Evolutionary conservation across 2,113 vertebrate genomes (phyloP), one percentile per base, ranked within the genome.

Genomic region (Pitta sordida): DNA sequence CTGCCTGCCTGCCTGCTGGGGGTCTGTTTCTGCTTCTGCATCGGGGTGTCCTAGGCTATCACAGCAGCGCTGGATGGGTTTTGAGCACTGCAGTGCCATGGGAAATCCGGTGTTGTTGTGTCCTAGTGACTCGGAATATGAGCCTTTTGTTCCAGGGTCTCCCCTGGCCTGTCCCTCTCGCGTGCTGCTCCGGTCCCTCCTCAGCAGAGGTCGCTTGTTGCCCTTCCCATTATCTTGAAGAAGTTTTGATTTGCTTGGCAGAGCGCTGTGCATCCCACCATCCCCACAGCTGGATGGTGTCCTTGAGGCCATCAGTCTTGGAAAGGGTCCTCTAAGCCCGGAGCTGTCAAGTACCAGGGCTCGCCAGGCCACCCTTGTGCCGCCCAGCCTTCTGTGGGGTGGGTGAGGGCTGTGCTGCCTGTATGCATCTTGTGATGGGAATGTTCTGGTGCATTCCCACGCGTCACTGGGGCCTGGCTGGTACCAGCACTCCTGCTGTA

Each of bases 151-250:
- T 91, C 65, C 59, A 20, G 79, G 91, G 30, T 67, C 55, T 89
- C 11, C 53, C 64, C 63, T 8, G 70, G 63, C 49, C 90, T 46
- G 37, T 77, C 74, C 79, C 63, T 1, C 21, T 73, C 56, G 20
- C 22, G 3, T 49, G 88, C 81, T 93, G 94, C 96, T 94, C 78
- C 59, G 1, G 51, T 87, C 91, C 67, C 89, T 96, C 67, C 95
- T 95, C 95, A 60, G 96, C 91, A 96, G 95, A 94, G 95, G 95
- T 96, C 93, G 93, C 95, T 90, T 96, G 86, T 44, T 87, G 14
- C 89, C 92, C 94, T 96, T 93, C 1, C 0, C 91, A 92, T 96
- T 70, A 30, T 67, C 55, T 87, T 78, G 6, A 30, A 52, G 86
- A 93, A 79, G 49, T 1, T 87, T 48, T 7, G 67, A n/a, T 75